Evolutionary conservation across 2,888 invertebrate genomes (phyloP), one percentile per base, ranked within the genome.

Genomic region (Dynastes hyllus): DNA sequence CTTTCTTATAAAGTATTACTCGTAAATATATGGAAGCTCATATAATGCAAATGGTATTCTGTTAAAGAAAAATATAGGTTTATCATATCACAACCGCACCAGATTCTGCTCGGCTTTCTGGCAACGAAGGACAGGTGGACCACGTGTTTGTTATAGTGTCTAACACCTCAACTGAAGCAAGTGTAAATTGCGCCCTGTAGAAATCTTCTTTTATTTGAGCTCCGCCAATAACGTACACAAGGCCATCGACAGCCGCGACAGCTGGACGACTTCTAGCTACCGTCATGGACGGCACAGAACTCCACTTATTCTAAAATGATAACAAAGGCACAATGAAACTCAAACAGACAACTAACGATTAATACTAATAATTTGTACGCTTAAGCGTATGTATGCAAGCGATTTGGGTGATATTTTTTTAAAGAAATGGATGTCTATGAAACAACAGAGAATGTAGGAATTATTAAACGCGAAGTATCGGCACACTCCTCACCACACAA

Each of bases 81-180:
- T 76, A 77, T 79, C 79, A 80, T 78, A 82, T 81, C 86, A 96
- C 94, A 78, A 95, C 95, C 81, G 96, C 95, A 80, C 96, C 96
- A 65, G 96, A 96, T 89, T 97, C 97, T 76, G 96, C 95, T 81
- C 97, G 92, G 84, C 95, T 94, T 86, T 95, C 94, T 32, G 96
- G 95, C 87, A 97, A 91, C 81, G 94, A 92, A 66, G 95, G 94
- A 83, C 95, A 94, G 84, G 94, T 91, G 82, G 92, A 92, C 97
- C 98, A 98, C 75, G 90, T 89, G 88, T 94, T 93, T 13, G 91
- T 92, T 78, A 93, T 90, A 9, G 97, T 96, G 90, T 96, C 95
- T 90, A 95, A 97, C 83, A 95, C 92, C 89, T 97, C 97, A 13
- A 96, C 95, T 75, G 94, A 93, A 83, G 95, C 93, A 82, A 97